Evolutionary conservation across 2,888 invertebrate species (phyloP).

Genomic region (Teleogryllus oceanicus): DNA sequence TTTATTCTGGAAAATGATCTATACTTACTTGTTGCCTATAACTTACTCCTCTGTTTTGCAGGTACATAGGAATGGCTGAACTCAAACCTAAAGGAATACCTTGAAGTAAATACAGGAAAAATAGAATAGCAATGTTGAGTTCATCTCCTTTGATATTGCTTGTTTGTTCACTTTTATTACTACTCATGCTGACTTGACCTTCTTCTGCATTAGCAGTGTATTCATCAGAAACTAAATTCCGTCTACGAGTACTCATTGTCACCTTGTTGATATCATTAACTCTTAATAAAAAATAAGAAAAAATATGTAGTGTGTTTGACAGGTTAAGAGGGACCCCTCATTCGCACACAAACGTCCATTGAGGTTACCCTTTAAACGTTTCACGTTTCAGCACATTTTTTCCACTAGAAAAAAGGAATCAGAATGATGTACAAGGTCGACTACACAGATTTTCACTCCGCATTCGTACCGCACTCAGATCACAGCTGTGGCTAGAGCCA

Average conservation of each 20-base stretch:
- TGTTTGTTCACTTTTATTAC: not conserved
- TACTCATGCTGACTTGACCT: not conserved
- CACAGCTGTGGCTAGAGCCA: too few species aligned
- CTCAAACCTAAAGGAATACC: conserved; percentile 94
- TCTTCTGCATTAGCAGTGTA: conserved; percentile 19
- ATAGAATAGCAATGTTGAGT: conserved; percentile 76
- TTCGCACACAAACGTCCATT: too few species aligned
- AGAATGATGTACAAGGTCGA: too few species aligned
- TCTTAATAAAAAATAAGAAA: not conserved
- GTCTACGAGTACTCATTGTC: conserved; percentile 23
- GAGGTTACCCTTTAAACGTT: too few species aligned
- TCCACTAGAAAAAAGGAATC: too few species aligned
- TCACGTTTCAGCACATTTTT: too few species aligned
- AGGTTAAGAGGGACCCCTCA: too few species aligned
- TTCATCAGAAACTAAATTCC: not conserved
- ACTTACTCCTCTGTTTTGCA: conserved; percentile 87
- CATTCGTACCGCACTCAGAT: too few species aligned
- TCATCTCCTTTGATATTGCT: conserved; percentile 59
- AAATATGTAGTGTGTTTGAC: not conserved
- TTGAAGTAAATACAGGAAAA: conserved; percentile 91
- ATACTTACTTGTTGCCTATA: conserved; percentile 81
- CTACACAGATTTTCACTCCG: too few species aligned
- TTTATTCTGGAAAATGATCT: not conserved
- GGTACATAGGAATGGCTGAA: conserved; percentile 90
- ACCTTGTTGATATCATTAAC: not conserved